Percentiles rank a stretch among this genome's conserved stretches.
Conservation (phyloP, 2,113 vertebrate species). For the Eolophus roseicapilla region DNA sequence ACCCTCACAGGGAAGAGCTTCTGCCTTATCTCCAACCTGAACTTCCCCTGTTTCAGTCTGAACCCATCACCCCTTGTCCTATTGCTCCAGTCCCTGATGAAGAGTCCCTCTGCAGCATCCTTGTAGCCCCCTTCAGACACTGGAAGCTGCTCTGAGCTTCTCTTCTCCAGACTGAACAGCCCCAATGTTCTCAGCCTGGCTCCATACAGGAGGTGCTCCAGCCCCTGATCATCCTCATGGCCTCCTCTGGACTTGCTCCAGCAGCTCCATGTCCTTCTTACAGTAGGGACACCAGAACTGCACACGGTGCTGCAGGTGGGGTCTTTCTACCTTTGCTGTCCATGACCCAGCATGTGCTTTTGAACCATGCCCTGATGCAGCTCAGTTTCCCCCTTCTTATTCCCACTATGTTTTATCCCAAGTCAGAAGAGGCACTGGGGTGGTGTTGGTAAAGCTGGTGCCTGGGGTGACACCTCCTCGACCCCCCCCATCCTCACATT, state of each 20-base stretch:
- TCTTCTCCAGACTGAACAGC: not conserved
- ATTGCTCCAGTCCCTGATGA: too few relatives aligned
- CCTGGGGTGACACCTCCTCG: not conserved
- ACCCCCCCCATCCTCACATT: rapidly evolving
- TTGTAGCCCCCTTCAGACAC: too few relatives aligned
- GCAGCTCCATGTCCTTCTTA: not conserved
- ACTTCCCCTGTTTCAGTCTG: too few relatives aligned
- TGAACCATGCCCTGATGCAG: rapidly evolving
- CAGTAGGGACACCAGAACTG: not conserved
- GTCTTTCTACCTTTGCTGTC: not conserved
- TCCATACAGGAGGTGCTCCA: not conserved
- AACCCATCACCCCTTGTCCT: too few relatives aligned
- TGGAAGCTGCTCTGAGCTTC: too few relatives aligned
- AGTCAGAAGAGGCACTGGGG: not conserved
- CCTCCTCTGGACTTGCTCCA: not conserved
- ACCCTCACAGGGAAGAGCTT: too few relatives aligned
- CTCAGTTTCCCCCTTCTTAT: not conserved
- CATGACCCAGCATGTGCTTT: not conserved
- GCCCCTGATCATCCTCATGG: not conserved
- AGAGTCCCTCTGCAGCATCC: too few relatives aligned
- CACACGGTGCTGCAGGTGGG: not conserved
- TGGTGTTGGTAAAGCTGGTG: not conserved
- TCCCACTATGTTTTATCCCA: not conserved
- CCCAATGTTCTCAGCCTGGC: not conserved
- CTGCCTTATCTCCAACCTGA: too few relatives aligned